Conservation (phyloP, 2,113 vertebrate genomes). For the Hepsetus odoe region DNA sequence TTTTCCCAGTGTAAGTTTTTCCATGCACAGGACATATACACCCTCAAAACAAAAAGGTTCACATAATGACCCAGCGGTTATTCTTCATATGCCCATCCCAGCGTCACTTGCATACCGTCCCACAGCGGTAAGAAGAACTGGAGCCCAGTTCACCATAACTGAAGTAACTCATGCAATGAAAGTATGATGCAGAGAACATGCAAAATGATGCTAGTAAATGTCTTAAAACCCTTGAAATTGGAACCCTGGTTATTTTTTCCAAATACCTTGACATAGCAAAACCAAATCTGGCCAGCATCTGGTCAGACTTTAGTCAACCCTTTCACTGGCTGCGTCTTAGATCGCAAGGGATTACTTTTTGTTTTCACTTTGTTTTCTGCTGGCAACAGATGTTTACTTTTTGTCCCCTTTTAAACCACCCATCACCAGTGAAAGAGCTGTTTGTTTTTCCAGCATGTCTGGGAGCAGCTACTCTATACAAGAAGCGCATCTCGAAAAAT, state of each 20-base stretch:
- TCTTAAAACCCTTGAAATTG: slow-evolving; percentile 25
- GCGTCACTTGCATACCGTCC: neutral
- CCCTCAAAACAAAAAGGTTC: neutral
- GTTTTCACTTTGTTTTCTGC: neutral
- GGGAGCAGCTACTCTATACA: slow-evolving; percentile 68
- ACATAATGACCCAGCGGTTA: neutral
- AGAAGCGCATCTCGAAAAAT: slow-evolving; percentile 67
- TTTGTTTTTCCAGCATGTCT: slow-evolving; percentile 61
- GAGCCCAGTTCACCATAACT: slow-evolving; percentile 28
- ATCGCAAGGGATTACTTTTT: neutral
- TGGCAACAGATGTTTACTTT: neutral
- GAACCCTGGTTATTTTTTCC: slow-evolving; percentile 36
- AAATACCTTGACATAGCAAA: slow-evolving; percentile 52
- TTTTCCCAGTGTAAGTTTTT: slow-evolving; percentile 10
- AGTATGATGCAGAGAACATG: slow-evolving; percentile 76
- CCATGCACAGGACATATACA: slow-evolving; percentile 48
- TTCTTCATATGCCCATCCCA: neutral
- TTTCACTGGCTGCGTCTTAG: slow-evolving; percentile 71
- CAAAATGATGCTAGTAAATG: slow-evolving; percentile 59
- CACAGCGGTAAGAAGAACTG: slow-evolving; percentile 11
- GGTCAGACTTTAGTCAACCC: slow-evolving; percentile 61
- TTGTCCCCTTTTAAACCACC: neutral
- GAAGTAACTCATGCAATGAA: slow-evolving; percentile 66
- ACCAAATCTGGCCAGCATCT: slow-evolving; percentile 28
- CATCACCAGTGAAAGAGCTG: slow-evolving; percentile 78